Percentiles rank a stretch among this genome's conserved stretches.
Conservation (phyloP, 2,113 vertebrate genomes). For the Corapipo altera region DNA sequence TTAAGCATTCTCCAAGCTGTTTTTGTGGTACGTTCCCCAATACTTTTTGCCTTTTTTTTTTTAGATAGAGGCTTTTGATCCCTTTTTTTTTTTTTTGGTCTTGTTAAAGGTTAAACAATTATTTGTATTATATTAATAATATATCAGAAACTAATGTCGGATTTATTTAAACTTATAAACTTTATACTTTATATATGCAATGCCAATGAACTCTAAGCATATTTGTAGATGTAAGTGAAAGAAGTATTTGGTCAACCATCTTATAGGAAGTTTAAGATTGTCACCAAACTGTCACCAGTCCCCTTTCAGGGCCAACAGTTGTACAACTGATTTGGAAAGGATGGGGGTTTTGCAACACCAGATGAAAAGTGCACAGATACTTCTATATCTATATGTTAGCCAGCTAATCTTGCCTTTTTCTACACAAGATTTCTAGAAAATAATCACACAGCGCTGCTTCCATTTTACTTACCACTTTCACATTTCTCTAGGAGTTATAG, state of each 20-base stretch:
- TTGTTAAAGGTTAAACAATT: not conserved
- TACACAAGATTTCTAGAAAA: not conserved
- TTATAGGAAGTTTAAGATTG: not conserved
- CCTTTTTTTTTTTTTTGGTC: not conserved
- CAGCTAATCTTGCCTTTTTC: not conserved
- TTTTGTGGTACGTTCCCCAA: not conserved
- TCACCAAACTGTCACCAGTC: not conserved
- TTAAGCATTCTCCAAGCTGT: not conserved
- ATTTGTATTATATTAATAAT: not conserved
- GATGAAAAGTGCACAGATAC: not conserved
- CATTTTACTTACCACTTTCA: not conserved
- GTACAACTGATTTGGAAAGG: not conserved
- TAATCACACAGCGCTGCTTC: not conserved
- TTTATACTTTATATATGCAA: not conserved
- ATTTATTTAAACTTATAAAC: not conserved
- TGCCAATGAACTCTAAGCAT: not conserved
- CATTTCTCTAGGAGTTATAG: not conserved
- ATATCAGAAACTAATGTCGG: not conserved
- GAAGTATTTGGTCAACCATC: not conserved
- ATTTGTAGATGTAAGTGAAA: not conserved
- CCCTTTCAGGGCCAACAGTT: not conserved
- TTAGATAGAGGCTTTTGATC: not conserved
- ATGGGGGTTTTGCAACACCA: not conserved
- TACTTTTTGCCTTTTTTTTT: not conserved
- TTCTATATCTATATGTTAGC: not conserved